Conservation (phyloP, 2,888 invertebrate genomes). For the Lymantria monacha region DNA sequence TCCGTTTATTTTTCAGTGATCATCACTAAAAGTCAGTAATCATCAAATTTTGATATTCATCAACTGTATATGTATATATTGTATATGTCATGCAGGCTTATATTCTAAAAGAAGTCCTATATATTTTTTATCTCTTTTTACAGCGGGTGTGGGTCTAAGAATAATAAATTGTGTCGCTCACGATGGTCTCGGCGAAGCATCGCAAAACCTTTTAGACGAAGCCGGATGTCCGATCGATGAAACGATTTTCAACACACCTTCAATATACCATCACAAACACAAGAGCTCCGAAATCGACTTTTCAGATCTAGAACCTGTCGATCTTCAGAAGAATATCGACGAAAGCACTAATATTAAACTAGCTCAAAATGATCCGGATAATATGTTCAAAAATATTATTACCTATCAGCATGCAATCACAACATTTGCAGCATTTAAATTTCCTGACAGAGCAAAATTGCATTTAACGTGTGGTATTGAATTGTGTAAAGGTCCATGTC, state of each 20-base stretch:
- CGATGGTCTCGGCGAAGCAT: conserved; percentile 89
- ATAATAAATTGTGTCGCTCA: conserved; percentile 90
- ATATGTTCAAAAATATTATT: conserved; percentile 73
- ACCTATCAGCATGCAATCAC: conserved; percentile 79
- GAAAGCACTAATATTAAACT: conserved; percentile 53
- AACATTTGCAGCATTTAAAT: conserved; percentile 91
- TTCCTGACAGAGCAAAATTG: conserved; percentile 89
- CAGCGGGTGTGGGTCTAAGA: conserved; percentile 87
- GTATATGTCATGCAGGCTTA: too few relatives aligned
- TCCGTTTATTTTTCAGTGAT: too few relatives aligned
- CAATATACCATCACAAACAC: conserved; percentile 64
- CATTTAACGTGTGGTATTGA: conserved; percentile 90
- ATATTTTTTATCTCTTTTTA: conserved; percentile 12
- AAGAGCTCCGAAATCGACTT: conserved; percentile 65
- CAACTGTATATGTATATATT: too few relatives aligned
- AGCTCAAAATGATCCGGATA: conserved; percentile 60
- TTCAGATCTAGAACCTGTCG: conserved; percentile 58
- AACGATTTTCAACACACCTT: conserved; percentile 81
- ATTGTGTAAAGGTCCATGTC: conserved; percentile 88
- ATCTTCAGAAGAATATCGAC: conserved; percentile 55
- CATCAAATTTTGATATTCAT: too few relatives aligned
- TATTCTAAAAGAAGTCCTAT: too few relatives aligned
- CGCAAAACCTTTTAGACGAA: conserved; percentile 88
- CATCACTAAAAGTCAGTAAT: too few relatives aligned
- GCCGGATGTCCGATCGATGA: conserved; percentile 89